Base-by-base conservation (phyloP, 2,113 vertebrate species). In the Cheilinus undulatus region DNA sequence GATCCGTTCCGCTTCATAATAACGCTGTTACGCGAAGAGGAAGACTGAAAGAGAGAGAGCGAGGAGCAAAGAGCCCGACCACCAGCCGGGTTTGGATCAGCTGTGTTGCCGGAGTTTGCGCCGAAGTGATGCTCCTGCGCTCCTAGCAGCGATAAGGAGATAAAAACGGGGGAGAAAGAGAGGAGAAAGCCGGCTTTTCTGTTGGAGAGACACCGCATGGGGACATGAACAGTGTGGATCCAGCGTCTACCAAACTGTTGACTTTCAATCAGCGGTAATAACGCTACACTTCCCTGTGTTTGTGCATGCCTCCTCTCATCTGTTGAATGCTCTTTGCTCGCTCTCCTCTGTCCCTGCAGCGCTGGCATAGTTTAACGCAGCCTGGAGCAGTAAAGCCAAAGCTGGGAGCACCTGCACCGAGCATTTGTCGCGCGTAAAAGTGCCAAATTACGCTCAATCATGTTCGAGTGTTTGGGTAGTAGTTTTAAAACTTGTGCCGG, bases 201-300 rank as follows among this genome's bases (percentile, higher is more conserved):
- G 62, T 23, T 69, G 77, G 42, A 26, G 65, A 77, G 78, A 89
- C 80, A 80, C 80, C 82, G 83, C 71, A 90, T 91, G 91, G 90
- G 92, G 91, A 93, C 82, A 94, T 94, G 89, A 92, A 77, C 83
- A 82, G 88, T 69, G 84, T 88, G 80, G 94, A 94, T 86, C 89
- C 89, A 58, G 89, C 90, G 17, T 92, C 88, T 20, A 92, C 71
- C 69, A 94, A 93, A 94, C 92, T 93, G 83, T 93, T 94, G 92
- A 93, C 85, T 90, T 93, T 94, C 90, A 92, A 92, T 62, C 93
- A 94, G 80, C 93, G 91, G 93, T 95, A 93, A 91, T 10, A n/a
- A n/a, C n/a, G 4, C 45, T 54, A 12, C 65, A 78, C 27, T 24
- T 53, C 32, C 62, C 49, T 74, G 60, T 57, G 36, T 73, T 59